phyloP scores from a whole-genome alignment of 2,113 vertebrate species.

The Petaurus breviceps region DNA sequence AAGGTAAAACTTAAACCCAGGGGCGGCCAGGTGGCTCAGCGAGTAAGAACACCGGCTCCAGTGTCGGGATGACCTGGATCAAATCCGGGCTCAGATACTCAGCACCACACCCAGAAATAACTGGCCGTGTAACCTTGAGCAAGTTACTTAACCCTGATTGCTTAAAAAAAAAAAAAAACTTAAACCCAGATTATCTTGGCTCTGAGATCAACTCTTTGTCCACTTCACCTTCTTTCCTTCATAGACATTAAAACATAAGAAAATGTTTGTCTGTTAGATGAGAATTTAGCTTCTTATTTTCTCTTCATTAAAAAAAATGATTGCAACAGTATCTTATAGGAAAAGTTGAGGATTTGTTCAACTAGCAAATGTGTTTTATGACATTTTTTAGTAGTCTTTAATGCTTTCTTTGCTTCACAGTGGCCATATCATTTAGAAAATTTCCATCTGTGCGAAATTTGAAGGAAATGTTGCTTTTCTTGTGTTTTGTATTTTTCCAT shows the following conservation, averaged over 20 bases:
- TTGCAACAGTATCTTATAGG: background rate
- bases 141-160: no score
- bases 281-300: slow-evolving; percentile 29
- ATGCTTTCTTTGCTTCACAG: slow-evolving; percentile 16
- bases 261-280: background rate
- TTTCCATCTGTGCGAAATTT: background rate
- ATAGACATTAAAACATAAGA: background rate
- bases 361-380: background rate
- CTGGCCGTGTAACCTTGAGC: no score
- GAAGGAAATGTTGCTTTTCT: background rate
- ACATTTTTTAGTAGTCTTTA: slow-evolving; percentile 5
- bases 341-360: background rate
- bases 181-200: background rate
- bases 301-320: slow-evolving; percentile 20
- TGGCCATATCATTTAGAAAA: slow-evolving; percentile 62
- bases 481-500: slow-evolving; percentile 13
- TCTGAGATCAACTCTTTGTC: background rate
- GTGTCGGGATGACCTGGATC: no score
- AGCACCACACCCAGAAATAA: no score
- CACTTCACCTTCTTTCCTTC: background rate
- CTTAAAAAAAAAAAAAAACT: no score
- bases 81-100: no score
- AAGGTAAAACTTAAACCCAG: background rate
- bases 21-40: no score
- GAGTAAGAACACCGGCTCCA: no score